These are phyloP conservation scores for Leptinotarsa texana DNA, from an alignment of 1,140 invertebrate genomes.

Conservation along the genomic window DNA sequence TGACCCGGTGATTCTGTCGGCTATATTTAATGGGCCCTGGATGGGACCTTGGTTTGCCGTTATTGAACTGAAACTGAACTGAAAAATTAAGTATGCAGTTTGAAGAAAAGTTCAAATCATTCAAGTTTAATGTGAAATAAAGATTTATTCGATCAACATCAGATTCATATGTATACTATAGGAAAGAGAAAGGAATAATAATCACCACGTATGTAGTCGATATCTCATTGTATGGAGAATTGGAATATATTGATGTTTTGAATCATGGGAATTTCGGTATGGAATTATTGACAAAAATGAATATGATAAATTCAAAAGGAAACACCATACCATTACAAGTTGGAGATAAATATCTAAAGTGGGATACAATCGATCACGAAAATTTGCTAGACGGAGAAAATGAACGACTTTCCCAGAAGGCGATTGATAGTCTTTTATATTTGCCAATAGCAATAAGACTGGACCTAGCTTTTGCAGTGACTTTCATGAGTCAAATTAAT, in stretches of 20 bases:
- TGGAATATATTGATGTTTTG: background rate
- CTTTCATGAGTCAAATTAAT: background rate
- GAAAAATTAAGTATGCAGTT: no score
- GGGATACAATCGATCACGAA: background rate
- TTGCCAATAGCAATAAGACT: background rate
- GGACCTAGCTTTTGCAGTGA: background rate
- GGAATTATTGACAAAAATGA: background rate
- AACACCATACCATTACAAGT: no score
- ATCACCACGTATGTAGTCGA: background rate
- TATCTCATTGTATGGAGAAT: background rate
- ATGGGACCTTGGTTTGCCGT: no score
- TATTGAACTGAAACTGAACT: no score
- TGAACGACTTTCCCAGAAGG: background rate
- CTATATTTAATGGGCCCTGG: no score
- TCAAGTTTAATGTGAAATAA: background rate
- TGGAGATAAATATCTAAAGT: no score
- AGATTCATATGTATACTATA: background rate
- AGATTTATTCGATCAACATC: background rate
- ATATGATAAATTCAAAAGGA: background rate
- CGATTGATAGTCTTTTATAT: background rate
- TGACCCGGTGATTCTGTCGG: no score
- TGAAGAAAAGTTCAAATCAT: no score
- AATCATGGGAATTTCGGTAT: background rate
- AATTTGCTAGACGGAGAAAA: background rate
- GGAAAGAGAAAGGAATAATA: background rate